These are phyloP conservation scores for Caenorhabditis becei DNA, from an alignment of 2,888 invertebrate genomes.

Conservation along the genomic window DNA sequence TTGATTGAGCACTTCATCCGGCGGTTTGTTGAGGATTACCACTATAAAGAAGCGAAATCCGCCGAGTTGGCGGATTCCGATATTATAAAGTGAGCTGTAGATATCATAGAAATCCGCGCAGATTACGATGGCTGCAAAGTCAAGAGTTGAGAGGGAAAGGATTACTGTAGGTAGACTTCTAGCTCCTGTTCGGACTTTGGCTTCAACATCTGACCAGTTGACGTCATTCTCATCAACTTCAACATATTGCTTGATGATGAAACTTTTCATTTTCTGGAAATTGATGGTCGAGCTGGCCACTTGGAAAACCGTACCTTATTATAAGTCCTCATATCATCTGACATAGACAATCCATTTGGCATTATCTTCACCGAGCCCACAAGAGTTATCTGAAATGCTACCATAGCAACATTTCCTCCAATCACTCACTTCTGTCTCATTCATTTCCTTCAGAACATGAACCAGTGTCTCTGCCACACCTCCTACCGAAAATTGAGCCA, in stretches of 20 bases:
- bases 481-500: conserved; percentile 46
- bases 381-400: conserved; percentile 30
- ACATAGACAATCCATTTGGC: conserved; percentile 32
- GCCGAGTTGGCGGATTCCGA: conserved; percentile 28
- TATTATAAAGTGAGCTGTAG: conserved; percentile 28
- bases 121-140: conserved; percentile 51
- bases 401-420: no score
- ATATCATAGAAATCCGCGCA: conserved; percentile 52
- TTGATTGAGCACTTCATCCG: conserved; percentile 45
- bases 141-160: no score
- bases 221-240: conserved; percentile 44
- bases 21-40: conserved; percentile 33
- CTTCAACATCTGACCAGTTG: conserved; percentile 17
- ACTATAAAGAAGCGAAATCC: conserved; percentile 39
- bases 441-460: conserved; percentile 31
- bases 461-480: conserved; percentile 43
- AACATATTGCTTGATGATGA: conserved; percentile 23
- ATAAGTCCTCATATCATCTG: conserved; percentile 41
- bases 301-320: conserved; percentile 9
- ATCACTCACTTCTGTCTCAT: conserved; percentile 23
- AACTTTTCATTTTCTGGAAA: conserved; percentile 39
- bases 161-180: conserved; percentile 15
- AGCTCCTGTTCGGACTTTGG: conserved; percentile 2
- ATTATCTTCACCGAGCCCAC: conserved; percentile 34
- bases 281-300: background rate